Evolutionary conservation across 92 coral and sea anemone species (phyloP), one percentile per base, ranked within the genome.

Genomic region (Scolanthus callimorphus): DNA sequence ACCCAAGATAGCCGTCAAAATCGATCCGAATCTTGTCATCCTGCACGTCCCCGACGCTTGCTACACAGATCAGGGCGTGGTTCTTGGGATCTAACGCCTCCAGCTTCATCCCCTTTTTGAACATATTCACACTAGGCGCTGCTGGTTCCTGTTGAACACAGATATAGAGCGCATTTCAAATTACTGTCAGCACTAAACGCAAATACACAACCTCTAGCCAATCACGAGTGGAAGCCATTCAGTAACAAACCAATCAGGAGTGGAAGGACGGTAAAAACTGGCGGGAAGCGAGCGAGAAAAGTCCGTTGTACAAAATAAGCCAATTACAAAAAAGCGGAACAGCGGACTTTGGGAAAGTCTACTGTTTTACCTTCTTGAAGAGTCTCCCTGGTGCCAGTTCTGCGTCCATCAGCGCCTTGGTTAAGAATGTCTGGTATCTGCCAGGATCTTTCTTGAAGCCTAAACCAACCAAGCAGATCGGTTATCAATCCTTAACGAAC

Each of bases 11-110:
- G 0, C 98, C 98, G 63, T 92, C 98, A 59, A 92, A 92, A 60
- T 84, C 96, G 0, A 92, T 72, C 10, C 89, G 86, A 38, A 92
- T 70, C 75, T 77, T 78, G 15, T 92, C 96, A 21, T 85, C 96
- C 19, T 76, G 79, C 0, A 84, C 83, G 4, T 78, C 92, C 4
- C 88, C 94, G n/a, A 92, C 98, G 2, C 86, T 80, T 20, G 94
- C 96, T 22, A 88, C 96, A 57, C 98, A 92, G 76, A 92, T 78
- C 44, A 88, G 71, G 37, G 85, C 82, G 0, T 84, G 90, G 74
- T 92, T 92, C 60, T 92, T 89, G 13, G 91, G 94, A 48, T 92
- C 98, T 30, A 88, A 61, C 8, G 98, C 98, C 68, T 92, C 98
- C 4, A 92, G 63, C 69, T 92, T 92, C 90, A 82, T 74, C 22